Base-by-base conservation (phyloP, 2,888 invertebrate genomes). In the Polietes domitor region DNA sequence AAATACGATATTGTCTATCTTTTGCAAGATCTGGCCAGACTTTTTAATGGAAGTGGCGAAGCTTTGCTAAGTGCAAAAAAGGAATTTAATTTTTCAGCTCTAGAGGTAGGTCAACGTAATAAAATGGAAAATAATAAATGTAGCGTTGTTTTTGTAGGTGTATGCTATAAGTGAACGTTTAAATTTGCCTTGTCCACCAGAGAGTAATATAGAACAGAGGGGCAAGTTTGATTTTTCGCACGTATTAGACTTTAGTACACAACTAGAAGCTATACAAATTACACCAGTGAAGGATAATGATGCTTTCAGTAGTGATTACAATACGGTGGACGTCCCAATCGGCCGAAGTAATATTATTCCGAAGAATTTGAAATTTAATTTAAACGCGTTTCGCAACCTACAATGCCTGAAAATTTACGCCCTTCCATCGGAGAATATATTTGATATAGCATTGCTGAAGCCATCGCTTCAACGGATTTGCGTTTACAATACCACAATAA, bases 191-290 rank as follows among this genome's bases (percentile, higher is more conserved):
- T 96, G 98, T 90, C 97, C 98, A 0, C 97, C 98, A 0, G 93
- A 95, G 1, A 89, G 83, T 43, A 94, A 83, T 50, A 94, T 94
- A 80, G 97, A 97, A 89, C 95, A 95, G 83, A 94, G 94, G 26
- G 96, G 97, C 88, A 95, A 95, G 91, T 96, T 95, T 88, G 98
- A 98, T 92, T 96, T 98, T 88, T 97, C 98, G 85, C 97, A 98
- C 89, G 95, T 98, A 0, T 91, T 98, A 75, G 98, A 98, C 92
- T 97, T 97, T 89, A 96, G 96, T 91, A 95, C 95, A 0, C 96
- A 97, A 89, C 92, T 98, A 28, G 94, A 94, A 21, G 93, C 94
- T 0, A 85, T 92, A 17, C 88, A 89, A 53, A 89, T 92, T 76
- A 92, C 93, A 0, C 92, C 92, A 2, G 88, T 91, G 0, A 92